Percentiles rank a stretch among this genome's conserved stretches.
Conservation (phyloP, 2,888 invertebrate species). For the Sipha maydis region DNA sequence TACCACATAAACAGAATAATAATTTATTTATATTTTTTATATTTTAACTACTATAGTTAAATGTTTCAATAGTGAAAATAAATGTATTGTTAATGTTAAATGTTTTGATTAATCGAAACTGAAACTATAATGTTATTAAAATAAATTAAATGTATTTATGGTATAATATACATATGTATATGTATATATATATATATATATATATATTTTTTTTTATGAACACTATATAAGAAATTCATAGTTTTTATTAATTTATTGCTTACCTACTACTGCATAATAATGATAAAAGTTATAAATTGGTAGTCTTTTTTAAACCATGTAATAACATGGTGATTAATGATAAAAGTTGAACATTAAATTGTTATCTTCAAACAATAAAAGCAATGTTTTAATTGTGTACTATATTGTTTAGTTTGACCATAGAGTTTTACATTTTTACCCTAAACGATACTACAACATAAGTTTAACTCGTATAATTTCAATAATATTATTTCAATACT, state of each 20-base stretch:
- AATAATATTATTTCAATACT: not conserved
- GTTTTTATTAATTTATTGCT: conserved; percentile 4
- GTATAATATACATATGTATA: too few species aligned
- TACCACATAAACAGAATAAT: too few species aligned
- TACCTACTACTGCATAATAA: not conserved
- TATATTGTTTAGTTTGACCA: not conserved
- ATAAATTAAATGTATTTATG: not conserved
- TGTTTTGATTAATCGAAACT: not conserved
- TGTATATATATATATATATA: not conserved
- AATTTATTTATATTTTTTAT: not conserved
- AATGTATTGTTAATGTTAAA: not conserved
- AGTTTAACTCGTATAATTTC: not conserved
- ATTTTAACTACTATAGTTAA: not conserved
- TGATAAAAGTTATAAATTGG: not conserved
- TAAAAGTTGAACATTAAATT: conserved; percentile 21
- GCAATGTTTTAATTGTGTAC: not conserved
- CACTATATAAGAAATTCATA: not conserved
- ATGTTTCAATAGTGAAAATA: too few species aligned
- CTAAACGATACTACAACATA: not conserved
- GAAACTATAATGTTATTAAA: not conserved
- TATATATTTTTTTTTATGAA: not conserved
- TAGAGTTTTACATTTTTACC: not conserved
- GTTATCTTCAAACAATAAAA: not conserved
- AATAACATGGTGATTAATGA: conserved; percentile 19
- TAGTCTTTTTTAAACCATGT: not conserved